Base-by-base conservation (phyloP, 1,140 invertebrate genomes). In the Amyelois transitella region DNA sequence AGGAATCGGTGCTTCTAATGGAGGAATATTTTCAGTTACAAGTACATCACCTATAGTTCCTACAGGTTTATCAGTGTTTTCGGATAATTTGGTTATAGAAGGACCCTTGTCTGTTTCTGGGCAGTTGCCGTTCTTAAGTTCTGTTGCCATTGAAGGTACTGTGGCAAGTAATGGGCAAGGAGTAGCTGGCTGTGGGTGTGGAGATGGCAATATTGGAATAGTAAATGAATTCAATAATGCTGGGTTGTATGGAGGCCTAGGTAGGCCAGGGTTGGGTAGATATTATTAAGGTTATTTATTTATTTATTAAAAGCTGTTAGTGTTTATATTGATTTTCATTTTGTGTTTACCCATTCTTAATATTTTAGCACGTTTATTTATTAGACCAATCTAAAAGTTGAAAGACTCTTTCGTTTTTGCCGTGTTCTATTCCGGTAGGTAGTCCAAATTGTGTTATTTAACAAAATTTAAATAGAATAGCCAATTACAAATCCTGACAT, bases 21-120 rank as follows among this genome's bases (percentile, higher is more conserved):
- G 60, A 5, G 63, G 62, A 10, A 49, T 55, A 0, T 62, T 76
- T 18, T 24, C 55, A 1, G 73, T 76, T 0, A 68, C 62, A n/a
- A 74, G 72, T 22, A 25, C 60, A 1, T 78, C 75, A 3, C 69
- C 73, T n/a, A 66, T 71, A 0, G 18, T 58, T n/a, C 64, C 69
- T 6, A 64, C 58, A 45, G 75, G 75, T 12, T 55, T 78, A 1
- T 65, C 62, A 0, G 57, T 78, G 3, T 28, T 53, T 21, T 67
- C 69, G 12, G 70, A 77, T 2, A 76, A 68, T 44, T 54, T 72
- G 62, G 51, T 24, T 58, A 69, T 72, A 20, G 70, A 75, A 56
- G 74, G 76, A 5, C 62, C 64, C 1, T 22, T 79, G 0, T 52
- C 55, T 0, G 72, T 77, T 1, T 32, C 51, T 47, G 76, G 76